These are phyloP conservation scores for Tadarida brasiliensis DNA, from an alignment of 2,797 vertebrate genomes.

Conservation along the genomic window DNA sequence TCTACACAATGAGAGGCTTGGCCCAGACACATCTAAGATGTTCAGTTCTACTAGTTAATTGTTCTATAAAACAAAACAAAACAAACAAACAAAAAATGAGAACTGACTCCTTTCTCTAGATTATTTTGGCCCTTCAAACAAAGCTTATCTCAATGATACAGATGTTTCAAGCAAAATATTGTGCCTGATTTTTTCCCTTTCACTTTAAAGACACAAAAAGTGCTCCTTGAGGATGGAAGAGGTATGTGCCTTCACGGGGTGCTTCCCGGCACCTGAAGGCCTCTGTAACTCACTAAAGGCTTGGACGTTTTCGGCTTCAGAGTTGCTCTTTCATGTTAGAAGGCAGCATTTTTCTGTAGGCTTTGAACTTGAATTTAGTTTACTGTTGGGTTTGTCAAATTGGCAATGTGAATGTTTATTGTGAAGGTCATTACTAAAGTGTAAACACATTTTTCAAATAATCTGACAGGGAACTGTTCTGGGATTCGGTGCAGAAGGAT, in stretches of 20 bases:
- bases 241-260: background rate
- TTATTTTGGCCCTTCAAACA: background rate
- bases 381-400: background rate
- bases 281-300: background rate
- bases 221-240: background rate
- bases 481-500: background rate
- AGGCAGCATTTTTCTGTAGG: background rate
- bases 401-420: background rate
- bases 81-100: too few species aligned
- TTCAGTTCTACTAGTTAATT: slow-evolving; percentile 37
- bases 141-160: background rate
- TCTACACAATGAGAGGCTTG: background rate
- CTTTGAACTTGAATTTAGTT: background rate
- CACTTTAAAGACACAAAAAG: background rate
- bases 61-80: background rate
- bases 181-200: slow-evolving; percentile 1
- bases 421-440: background rate
- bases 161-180: background rate
- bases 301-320: background rate
- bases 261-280: background rate
- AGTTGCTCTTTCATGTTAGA: background rate
- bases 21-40: background rate
- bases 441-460: background rate
- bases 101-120: background rate
- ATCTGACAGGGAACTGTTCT: background rate